Conservation (phyloP, 2,113 vertebrate species). For the Ptychochromis oligacanthus region DNA sequence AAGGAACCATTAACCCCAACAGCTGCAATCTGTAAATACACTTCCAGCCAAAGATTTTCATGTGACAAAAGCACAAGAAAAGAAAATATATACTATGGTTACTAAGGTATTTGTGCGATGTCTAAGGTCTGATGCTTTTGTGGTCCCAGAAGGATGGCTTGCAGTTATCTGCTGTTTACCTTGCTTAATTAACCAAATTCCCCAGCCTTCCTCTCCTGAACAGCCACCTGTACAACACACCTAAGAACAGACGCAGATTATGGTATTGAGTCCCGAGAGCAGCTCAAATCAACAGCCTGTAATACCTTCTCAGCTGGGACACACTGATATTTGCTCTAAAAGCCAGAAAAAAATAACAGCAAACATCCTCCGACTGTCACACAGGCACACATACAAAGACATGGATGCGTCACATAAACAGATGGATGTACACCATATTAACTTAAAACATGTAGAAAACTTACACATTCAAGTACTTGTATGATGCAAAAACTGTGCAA, state of each 20-base stretch:
- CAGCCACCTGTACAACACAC: slow-evolving; percentile 78
- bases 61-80: neutral
- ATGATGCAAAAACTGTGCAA: slow-evolving; percentile 39
- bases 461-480: neutral
- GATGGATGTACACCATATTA: neutral
- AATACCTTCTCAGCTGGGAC: slow-evolving; percentile 73
- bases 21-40: slow-evolving; percentile 46
- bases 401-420: slow-evolving; percentile 11
- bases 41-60: slow-evolving; percentile 28
- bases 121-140: slow-evolving; percentile 46
- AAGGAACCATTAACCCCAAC: slow-evolving; percentile 34
- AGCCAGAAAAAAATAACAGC: slow-evolving; percentile 67
- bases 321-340: slow-evolving; percentile 70
- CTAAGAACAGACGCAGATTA: slow-evolving; percentile 76
- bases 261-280: slow-evolving; percentile 55
- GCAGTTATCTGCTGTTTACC: slow-evolving; percentile 76
- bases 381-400: slow-evolving; percentile 22
- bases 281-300: slow-evolving; percentile 69
- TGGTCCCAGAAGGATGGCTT: slow-evolving; percentile 64
- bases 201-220: slow-evolving; percentile 52
- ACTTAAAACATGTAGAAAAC: neutral
- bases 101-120: slow-evolving; percentile 26
- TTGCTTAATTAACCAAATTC: slow-evolving; percentile 82
- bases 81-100: neutral
- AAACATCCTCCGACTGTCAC: slow-evolving; percentile 62